Evolutionary conservation across 2,113 vertebrate genomes (phyloP).

Genomic region (Isurus oxyrinchus): DNA sequence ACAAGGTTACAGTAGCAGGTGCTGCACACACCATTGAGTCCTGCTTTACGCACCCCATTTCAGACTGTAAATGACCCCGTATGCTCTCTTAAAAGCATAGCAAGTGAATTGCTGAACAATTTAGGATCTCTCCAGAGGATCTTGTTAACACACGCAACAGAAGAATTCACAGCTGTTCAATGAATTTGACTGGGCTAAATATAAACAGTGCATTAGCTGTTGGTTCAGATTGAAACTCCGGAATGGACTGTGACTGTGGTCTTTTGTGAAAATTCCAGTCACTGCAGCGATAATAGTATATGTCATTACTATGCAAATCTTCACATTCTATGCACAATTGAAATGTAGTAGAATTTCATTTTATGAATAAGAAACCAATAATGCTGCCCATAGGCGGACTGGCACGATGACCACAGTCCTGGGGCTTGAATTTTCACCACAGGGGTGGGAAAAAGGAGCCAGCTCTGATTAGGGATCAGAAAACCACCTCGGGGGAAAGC

Average conservation of each 20-base stretch:
- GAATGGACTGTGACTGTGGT: neutral
- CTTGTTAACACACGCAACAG: neutral
- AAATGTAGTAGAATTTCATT: neutral
- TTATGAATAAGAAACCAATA: neutral
- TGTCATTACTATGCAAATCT: neutral
- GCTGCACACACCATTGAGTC: neutral
- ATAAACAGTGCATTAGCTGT: neutral
- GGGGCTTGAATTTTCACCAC: neutral
- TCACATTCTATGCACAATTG: neutral
- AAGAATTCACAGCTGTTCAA: conserved; percentile 30
- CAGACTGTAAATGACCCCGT: conserved; percentile 1
- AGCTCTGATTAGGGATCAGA: neutral
- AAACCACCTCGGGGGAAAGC: too few species aligned
- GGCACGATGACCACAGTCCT: neutral
- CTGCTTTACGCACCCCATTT: neutral
- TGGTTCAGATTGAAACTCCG: neutral
- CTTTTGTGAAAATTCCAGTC: neutral
- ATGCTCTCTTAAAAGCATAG: neutral
- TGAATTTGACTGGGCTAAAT: conserved; percentile 16
- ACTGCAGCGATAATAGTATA: too few species aligned
- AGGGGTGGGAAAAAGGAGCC: neutral
- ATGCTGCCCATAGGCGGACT: neutral
- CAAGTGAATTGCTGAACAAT: neutral
- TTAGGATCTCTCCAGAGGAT: neutral
- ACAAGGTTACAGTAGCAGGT: conserved; percentile 12